Evolutionary conservation across 92 coral and sea anemone genomes (phyloP).

Genomic region (Heliopora coerulea): DNA sequence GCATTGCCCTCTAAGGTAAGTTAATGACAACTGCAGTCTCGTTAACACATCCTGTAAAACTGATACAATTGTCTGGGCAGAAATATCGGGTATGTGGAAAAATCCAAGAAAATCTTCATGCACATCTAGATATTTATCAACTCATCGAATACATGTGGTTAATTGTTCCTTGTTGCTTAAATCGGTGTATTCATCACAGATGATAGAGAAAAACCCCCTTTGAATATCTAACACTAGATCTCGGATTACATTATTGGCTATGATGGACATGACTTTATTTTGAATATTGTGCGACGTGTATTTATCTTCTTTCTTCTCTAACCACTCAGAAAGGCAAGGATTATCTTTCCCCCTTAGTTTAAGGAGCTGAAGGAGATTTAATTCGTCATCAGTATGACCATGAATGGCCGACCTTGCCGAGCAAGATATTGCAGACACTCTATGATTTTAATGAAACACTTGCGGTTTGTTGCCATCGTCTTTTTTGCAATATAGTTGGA

Average conservation of each 20-base stretch:
- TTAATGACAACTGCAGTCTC: constrained; percentile 51
- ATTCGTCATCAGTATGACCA: constrained; percentile 55
- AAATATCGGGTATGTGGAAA: constrained; percentile 12
- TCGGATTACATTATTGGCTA: constrained; percentile 42
- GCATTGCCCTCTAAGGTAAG: constrained; percentile 62
- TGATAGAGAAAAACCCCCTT: constrained; percentile 59
- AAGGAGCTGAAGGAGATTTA: constrained; percentile 58
- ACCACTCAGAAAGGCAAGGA: constrained; percentile 49
- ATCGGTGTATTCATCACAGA: constrained; percentile 65
- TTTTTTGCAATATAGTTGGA: constrained; percentile 7
- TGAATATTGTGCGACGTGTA: constrained; percentile 52
- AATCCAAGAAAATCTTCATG: constrained; percentile 32
- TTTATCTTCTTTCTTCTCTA: too few species aligned
- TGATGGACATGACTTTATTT: constrained; percentile 53
- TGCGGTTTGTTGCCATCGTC: constrained; percentile 41
- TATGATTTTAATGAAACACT: too few species aligned
- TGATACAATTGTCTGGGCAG: constrained; percentile 12
- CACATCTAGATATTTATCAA: constrained; percentile 38
- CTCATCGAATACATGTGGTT: constrained; percentile 56
- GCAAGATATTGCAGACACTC: constrained; percentile 13
- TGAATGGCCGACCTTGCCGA: constrained; percentile 13
- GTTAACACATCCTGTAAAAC: constrained; percentile 45
- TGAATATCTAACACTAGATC: too few species aligned
- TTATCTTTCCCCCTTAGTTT: constrained; percentile 60
- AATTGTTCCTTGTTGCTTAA: constrained; percentile 63